These are phyloP conservation scores for Sebastes matsubarae DNA, from an alignment of 2,797 vertebrate species.

Conservation along the genomic window DNA sequence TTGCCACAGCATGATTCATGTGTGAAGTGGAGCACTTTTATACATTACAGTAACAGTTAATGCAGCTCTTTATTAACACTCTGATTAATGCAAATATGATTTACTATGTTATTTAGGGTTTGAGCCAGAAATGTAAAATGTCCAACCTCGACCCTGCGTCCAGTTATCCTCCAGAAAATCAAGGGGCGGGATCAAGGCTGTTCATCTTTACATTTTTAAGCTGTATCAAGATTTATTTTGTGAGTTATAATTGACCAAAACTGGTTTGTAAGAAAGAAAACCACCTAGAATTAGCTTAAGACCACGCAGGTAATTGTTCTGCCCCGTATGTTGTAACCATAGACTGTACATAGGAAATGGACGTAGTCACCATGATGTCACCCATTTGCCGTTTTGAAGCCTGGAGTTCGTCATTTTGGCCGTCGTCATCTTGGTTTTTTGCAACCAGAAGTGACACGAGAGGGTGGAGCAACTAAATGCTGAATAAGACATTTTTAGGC, in stretches of 20 bases:
- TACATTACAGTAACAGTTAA: background rate
- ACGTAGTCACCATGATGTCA: no score
- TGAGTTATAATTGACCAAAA: background rate
- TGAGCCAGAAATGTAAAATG: background rate
- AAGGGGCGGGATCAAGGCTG: background rate
- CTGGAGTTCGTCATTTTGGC: rapidly evolving
- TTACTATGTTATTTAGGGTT: background rate
- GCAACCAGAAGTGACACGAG: no score
- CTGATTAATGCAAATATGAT: background rate
- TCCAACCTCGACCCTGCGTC: background rate
- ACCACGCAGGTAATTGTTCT: no score
- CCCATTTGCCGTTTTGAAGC: no score
- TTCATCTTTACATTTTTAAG: background rate
- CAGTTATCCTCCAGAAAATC: background rate
- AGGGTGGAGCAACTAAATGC: rapidly evolving
- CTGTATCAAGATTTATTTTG: background rate
- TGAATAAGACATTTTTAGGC: no score
- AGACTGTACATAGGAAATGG: no score
- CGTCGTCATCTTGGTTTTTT: no score
- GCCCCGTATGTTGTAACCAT: no score
- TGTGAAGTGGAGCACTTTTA: conserved; percentile 29
- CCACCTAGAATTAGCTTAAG: no score
- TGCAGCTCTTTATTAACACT: background rate
- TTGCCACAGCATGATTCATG: conserved; percentile 9
- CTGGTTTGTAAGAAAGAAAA: background rate